Evolutionary conservation across 2,113 vertebrate genomes (phyloP), one percentile per base, ranked within the genome.

Genomic region (Pithys albifrons): DNA sequence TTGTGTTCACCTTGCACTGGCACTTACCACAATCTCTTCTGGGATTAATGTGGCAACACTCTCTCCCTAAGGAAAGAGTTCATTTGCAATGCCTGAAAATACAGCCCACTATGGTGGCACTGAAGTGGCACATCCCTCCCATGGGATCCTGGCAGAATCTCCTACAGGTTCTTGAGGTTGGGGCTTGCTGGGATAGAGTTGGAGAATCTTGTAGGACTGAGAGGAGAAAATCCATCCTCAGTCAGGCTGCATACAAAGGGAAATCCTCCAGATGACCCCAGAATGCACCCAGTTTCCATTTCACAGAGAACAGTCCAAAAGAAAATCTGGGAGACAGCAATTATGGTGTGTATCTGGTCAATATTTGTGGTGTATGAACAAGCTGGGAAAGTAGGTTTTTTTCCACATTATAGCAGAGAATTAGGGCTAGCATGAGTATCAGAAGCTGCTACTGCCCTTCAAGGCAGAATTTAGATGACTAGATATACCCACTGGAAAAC

Each of bases 71-170:
- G 57, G 11, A 7, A 78, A 85, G 19, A 82, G 6, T 43, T 15
- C 9, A 75, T 69, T 72, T 75, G 25, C 39, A 72, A 41, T 29
- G 54, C 11, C 19, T 66, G 65, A 66, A 88, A 76, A 52, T 23
- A 2, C 7, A 66, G 18, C n/a, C 31, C 9, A 28, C 8, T 0
- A 1, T 20, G 23, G 57, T 45, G 48, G 9, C 28, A 27, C 10
- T 62, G 79, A 3, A 5, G 6, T n/a, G 41, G 59, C 19, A 39
- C 23, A 52, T 45, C 41, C 41, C 20, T 85, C 29, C 51, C 19
- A 5, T 31, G 45, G 57, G 43, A 67, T 41, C 25, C 16, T 78
- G 49, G 13, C 51, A 70, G 77, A 61, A 19, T 43, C 12, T 66
- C 27, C 20, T 45, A 23, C 35, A 37, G 10, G 27, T 33, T 29